Evolutionary conservation across 2,888 invertebrate genomes (phyloP).

Genomic region (Halocaridina rubra): DNA sequence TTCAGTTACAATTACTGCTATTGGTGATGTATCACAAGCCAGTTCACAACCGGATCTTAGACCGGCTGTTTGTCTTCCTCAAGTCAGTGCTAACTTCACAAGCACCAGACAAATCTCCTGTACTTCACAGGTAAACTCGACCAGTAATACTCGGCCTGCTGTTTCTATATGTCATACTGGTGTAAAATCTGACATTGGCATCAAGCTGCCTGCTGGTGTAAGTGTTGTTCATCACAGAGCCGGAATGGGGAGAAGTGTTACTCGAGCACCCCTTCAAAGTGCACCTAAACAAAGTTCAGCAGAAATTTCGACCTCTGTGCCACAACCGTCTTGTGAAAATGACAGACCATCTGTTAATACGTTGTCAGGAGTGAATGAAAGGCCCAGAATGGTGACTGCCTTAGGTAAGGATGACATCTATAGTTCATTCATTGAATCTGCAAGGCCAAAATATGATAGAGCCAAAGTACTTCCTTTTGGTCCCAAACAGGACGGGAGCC

Average conservation of each 20-base stretch:
- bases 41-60: neutral
- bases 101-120: too few relatives aligned
- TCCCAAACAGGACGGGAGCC: neutral
- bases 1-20: conserved; percentile 27
- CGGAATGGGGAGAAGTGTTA: conserved; percentile 10
- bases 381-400: neutral
- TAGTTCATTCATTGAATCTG: neutral
- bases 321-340: neutral
- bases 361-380: neutral
- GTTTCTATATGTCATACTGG: neutral
- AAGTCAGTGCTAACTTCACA: neutral
- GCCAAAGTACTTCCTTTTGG: neutral
- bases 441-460: neutral
- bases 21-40: conserved; percentile 2
- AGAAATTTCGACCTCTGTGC: neutral
- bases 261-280: neutral
- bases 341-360: neutral
- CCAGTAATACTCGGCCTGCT: neutral
- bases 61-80: neutral
- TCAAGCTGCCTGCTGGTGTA: conserved; percentile 26
- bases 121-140: too few relatives aligned
- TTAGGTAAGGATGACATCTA: neutral
- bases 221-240: conserved; percentile 38
- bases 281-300: too few relatives aligned
- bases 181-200: neutral